Evolutionary conservation across 2,797 vertebrate species (phyloP).

Genomic region (Agapornis canus): DNA sequence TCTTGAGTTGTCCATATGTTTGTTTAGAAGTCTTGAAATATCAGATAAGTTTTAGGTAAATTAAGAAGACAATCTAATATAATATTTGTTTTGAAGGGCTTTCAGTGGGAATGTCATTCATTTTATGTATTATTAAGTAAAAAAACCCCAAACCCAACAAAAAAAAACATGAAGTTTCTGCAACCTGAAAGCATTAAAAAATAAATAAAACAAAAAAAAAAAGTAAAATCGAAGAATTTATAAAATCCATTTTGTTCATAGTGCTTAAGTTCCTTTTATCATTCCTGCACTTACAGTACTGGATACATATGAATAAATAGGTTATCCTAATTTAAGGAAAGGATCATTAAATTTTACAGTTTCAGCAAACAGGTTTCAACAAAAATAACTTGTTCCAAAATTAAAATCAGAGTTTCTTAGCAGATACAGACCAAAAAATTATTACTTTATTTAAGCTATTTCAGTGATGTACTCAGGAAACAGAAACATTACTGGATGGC

Average conservation of each 20-base stretch:
- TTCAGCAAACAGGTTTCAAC: background rate
- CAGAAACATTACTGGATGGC: background rate
- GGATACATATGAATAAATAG: background rate
- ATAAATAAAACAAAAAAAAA: background rate
- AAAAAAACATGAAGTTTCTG: fast-evolving
- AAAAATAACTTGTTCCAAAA: background rate
- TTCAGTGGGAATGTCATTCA: background rate
- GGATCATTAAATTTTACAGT: background rate
- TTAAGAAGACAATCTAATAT: background rate
- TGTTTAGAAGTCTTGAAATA: background rate
- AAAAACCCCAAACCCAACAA: background rate
- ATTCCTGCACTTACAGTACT: background rate
- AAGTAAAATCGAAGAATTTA: background rate
- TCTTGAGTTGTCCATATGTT: background rate
- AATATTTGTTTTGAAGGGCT: background rate
- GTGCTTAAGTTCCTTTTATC: background rate
- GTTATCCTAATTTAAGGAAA: background rate
- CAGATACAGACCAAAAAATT: background rate
- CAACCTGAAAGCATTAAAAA: background rate
- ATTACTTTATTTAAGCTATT: background rate
- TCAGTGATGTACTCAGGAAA: background rate
- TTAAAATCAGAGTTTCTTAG: background rate
- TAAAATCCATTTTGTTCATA: background rate
- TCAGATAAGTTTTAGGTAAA: background rate
- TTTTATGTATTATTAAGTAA: background rate